Base-by-base conservation (phyloP, 2,888 invertebrate species). In the Tridacna gigas region DNA sequence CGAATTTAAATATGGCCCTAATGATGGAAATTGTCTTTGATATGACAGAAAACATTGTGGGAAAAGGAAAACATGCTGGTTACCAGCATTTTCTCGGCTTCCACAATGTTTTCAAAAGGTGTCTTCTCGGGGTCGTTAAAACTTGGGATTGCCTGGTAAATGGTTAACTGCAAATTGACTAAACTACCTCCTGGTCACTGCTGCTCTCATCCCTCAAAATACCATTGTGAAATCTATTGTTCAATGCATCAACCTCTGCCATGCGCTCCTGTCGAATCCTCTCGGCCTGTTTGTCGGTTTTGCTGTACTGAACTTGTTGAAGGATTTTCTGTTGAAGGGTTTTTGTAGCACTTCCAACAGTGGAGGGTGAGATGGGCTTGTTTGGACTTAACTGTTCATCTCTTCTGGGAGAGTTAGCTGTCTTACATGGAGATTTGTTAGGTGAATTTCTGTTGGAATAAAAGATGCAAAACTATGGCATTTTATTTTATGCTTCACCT, bases 161-260 rank as follows among this genome's bases (percentile, higher is more conserved):
- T 3, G 56, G 3, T 56, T 56, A 51, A 13, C 9, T 15, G n/a
- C 61, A 61, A n/a, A 9, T n/a, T n/a, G 13, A 15, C n/a, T 61
- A 25, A 18, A 37, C 9, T 69, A 71, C 71, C 71, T 71, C 71
- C 12, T 71, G 51, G 51, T 71, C 71, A 51, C 71, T 71, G 51
- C 71, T 71, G 48, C 71, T 71, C 13, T 71, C 71, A 51, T 71
- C 71, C 28, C 71, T 91, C 15, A 91, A 81, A 12, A 93, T 88
- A 25, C 94, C 94, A 82, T 93, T 91, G 77, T 92, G 91, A 92
- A 94, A 95, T 22, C 94, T 89, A 85, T 93, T 94, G 80, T 94
- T 90, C 20, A 95, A 90, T 22, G 90, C 88, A 28, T 91, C 91
- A 82, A 95, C 91, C 76, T 95, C 95, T 9, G 92, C 92, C 91